Evolutionary conservation across 2,888 invertebrate species (phyloP).

Genomic region (Emesis furor): DNA sequence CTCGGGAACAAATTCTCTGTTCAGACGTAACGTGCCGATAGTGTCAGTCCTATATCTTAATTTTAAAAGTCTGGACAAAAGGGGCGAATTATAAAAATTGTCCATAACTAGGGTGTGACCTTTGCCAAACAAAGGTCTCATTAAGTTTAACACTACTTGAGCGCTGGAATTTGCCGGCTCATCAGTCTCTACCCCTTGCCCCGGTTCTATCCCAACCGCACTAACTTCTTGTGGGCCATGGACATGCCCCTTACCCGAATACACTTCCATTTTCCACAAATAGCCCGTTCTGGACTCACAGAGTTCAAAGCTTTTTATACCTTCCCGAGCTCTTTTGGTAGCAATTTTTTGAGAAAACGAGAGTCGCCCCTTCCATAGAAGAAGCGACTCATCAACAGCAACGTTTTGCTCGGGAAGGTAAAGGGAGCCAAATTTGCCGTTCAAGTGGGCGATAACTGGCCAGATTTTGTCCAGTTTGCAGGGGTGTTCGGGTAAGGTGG

Average conservation of each 20-base stretch:
- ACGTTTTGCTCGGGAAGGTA: constrained; percentile 53
- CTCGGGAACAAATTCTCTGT: no score
- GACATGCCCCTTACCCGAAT: constrained; percentile 65
- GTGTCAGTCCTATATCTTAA: no score
- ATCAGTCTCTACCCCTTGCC: not conserved
- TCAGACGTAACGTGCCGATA: no score
- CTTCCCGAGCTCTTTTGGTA: constrained; percentile 64
- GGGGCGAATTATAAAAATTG: constrained; percentile 74
- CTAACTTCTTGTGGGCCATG: no score
- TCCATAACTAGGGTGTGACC: constrained; percentile 75
- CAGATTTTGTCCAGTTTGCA: no score
- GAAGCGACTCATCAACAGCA: constrained; percentile 69
- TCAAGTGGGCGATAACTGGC: no score
- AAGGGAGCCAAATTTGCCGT: no score
- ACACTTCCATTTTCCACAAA: constrained; percentile 64
- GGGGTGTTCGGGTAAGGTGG: no score
- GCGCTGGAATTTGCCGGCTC: constrained; percentile 69
- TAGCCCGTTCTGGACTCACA: constrained; percentile 68
- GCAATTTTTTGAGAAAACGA: constrained; percentile 36
- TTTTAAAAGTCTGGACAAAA: constrained; percentile 1
- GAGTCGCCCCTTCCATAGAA: constrained; percentile 52
- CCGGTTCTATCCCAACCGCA: no score
- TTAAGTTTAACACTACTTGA: constrained; percentile 60
- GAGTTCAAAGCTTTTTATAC: constrained; percentile 70
- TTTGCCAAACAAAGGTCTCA: constrained; percentile 56